Percentiles rank a stretch among this genome's conserved stretches.
phyloP scores from a whole-genome alignment of 2,888 invertebrate genomes.

The Cosmorhoe ocellata region DNA sequence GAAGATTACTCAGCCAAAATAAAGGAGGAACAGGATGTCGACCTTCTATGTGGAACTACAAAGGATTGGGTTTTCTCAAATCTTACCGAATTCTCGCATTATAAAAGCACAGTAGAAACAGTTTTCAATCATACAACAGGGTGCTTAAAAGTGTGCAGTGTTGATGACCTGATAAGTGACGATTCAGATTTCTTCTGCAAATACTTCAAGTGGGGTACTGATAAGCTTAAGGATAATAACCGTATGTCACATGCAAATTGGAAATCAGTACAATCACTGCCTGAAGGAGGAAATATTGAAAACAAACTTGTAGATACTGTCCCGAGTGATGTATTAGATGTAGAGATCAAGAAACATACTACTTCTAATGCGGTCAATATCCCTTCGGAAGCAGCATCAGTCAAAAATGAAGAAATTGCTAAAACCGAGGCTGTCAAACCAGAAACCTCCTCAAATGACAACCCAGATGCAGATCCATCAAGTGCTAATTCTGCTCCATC shows the following conservation, averaged over 20 bases:
- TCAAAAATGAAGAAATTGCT: conserved; percentile 3
- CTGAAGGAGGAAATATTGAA: conserved; percentile 10
- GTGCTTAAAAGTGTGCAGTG: conserved; percentile 61
- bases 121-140: conserved; percentile 43
- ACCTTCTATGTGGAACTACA: conserved; percentile 50
- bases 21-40: conserved; percentile 47
- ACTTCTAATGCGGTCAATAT: conserved; percentile 5
- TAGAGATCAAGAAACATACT: conserved; percentile 23
- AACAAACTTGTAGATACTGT: conserved; percentile 11
- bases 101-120: conserved; percentile 43
- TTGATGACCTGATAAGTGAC: conserved; percentile 44
- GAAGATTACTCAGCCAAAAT: conserved; percentile 47
- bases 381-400: not conserved
- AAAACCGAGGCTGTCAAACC: conserved; percentile 16
- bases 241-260: too few species aligned
- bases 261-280: conserved; percentile 11
- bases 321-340: conserved; percentile 19
- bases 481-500: conserved; percentile 13
- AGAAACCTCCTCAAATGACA: conserved; percentile 22
- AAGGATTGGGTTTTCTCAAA: conserved; percentile 55
- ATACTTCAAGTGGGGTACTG: conserved; percentile 65
- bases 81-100: conserved; percentile 40
- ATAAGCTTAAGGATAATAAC: conserved; percentile 44
- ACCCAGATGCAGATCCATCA: conserved; percentile 7
- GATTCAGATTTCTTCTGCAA: conserved; percentile 66